A percentile compares a stretch with the other conserved stretches of the same genome.
Conservation (phyloP, 2,888 invertebrate genomes). For the Drosophila pseudotakahashii region DNA sequence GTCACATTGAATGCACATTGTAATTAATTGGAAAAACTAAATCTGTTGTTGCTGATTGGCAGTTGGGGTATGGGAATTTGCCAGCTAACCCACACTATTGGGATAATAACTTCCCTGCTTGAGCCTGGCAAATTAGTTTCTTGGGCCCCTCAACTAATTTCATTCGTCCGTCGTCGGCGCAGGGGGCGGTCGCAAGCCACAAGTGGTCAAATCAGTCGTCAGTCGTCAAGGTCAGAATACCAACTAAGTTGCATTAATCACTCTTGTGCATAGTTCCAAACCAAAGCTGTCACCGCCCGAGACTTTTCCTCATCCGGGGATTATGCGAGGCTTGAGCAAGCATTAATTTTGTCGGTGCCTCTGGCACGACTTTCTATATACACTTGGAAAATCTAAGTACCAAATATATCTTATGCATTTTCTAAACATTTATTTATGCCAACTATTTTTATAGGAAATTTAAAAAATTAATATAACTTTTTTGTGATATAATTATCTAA, state of each 20-base stretch:
- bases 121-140: background rate
- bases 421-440: too few relatives aligned
- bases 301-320: background rate
- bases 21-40: conserved; percentile 10
- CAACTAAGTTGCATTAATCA: conserved; percentile 2
- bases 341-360: background rate
- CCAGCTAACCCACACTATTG: background rate
- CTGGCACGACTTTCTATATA: background rate
- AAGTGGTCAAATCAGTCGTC: background rate
- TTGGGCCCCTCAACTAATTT: background rate
- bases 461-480: too few relatives aligned
- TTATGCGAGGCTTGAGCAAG: conserved; percentile 7
- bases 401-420: too few relatives aligned
- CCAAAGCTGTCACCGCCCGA: conserved; percentile 31
- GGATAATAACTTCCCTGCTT: background rate
- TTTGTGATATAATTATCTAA: background rate
- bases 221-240: background rate
- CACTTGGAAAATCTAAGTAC: background rate
- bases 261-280: background rate
- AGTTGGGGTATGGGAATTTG: background rate
- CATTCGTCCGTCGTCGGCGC: too few relatives aligned
- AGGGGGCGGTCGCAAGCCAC: background rate
- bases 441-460: too few relatives aligned
- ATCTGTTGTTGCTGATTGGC: background rate
- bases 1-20: conserved; percentile 7